Conservation (phyloP, 2,797 vertebrate species). For the Brotogeris chrysoptera region DNA sequence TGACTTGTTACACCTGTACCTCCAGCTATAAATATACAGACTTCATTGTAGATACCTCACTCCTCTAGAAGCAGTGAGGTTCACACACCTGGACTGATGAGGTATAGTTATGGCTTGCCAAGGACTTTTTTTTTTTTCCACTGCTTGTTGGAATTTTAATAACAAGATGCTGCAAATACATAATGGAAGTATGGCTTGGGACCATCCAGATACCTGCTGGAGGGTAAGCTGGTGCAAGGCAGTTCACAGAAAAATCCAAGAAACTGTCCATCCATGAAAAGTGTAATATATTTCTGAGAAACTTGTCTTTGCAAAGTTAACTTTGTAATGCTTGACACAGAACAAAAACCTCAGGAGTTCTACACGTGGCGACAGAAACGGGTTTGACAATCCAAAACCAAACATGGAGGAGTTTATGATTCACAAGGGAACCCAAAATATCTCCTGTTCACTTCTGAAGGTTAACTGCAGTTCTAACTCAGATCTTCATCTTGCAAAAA, state of each 20-base stretch:
- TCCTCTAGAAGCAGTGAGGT: not conserved
- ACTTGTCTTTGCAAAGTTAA: not conserved
- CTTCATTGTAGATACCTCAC: not conserved
- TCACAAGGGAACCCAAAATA: not conserved
- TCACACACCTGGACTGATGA: not conserved
- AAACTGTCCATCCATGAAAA: not conserved
- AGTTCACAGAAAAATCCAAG: not conserved
- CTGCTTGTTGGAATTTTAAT: not conserved
- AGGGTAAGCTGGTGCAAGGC: not conserved
- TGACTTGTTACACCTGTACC: not conserved
- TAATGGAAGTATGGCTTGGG: not conserved
- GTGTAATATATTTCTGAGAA: not conserved
- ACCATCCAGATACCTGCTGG: not conserved
- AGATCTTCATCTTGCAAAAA: not conserved
- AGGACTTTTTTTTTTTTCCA: not conserved
- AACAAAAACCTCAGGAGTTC: not conserved
- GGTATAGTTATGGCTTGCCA: not conserved
- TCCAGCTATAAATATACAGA: not conserved
- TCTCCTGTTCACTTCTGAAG: not conserved
- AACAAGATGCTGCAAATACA: not conserved
- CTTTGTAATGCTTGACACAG: not conserved
- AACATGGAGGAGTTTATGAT: not conserved
- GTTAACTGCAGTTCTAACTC: not conserved
- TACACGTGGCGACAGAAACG: not conserved
- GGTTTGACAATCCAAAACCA: not conserved